These are phyloP conservation scores for Chlorodrepanis virens DNA, from an alignment of 2,113 vertebrate species.

Conservation along the genomic window DNA sequence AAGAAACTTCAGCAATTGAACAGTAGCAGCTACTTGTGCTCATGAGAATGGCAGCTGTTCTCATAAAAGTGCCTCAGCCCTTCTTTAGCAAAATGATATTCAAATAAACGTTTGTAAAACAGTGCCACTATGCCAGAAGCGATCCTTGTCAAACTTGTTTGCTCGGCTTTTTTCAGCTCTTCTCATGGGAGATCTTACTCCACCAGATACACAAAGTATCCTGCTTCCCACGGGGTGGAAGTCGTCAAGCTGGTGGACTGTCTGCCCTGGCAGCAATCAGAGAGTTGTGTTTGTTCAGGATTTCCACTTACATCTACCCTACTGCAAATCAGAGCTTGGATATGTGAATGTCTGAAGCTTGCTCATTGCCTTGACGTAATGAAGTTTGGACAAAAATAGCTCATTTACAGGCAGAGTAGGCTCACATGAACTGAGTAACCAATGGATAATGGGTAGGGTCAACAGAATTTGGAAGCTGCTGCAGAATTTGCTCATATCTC, in stretches of 20 bases:
- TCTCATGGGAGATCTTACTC: not conserved
- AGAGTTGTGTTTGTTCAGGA: constrained; percentile 19
- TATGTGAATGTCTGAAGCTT: not conserved
- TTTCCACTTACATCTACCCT: constrained; percentile 9
- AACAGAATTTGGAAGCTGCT: not conserved
- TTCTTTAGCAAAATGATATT: not conserved
- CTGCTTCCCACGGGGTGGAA: not conserved
- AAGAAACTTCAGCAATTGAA: not conserved
- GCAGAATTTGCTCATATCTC: not conserved
- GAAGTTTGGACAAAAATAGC: not conserved
- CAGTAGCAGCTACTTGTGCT: constrained; percentile 12
- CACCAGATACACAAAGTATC: not conserved
- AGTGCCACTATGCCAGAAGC: not conserved
- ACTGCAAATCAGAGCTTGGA: not conserved
- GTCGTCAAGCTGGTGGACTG: not conserved
- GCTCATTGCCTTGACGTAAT: not conserved
- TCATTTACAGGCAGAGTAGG: not conserved
- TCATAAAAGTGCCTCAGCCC: constrained; percentile 18
- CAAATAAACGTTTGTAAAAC: constrained; percentile 4
- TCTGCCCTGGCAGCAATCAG: not conserved
- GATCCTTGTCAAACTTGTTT: constrained; percentile 19
- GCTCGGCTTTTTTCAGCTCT: not conserved
- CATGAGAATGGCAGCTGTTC: not conserved
- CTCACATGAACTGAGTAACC: not conserved
- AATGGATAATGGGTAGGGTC: not conserved